Evolutionary conservation across 2,888 invertebrate genomes (phyloP), one percentile per base, ranked within the genome.

Genomic region (Serripes groenlandicus): DNA sequence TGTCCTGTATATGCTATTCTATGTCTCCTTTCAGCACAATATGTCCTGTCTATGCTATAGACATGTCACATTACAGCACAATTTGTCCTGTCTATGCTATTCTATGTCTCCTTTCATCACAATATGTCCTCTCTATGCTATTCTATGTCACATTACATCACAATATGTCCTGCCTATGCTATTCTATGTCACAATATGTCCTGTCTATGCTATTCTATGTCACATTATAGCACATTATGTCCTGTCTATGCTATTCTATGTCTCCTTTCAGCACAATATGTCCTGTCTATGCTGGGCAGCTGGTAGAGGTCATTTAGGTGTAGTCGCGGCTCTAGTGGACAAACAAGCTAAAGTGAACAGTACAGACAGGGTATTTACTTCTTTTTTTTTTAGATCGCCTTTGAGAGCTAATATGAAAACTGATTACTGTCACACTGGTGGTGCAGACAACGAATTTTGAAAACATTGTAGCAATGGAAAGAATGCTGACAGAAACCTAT

Each of bases 261-360:
- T 56, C 26, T 83, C 56, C 66, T 93, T 92, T 18, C 87, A 98
- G 96, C 98, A 98, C 95, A 98, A 98, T 71, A 99, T 99, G 73
- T 98, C 99, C 0, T 98, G 99, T 32, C 95, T 99, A 66, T 97
- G 99, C 56, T 99, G 99, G 98, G 99, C 99, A 4, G 97, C 98
- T 87, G 96, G 99, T 7, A 97, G 98, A 91, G 99, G 99, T 28
- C 97, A 97, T 94, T 96, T 96, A 7, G 97, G 97, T 83, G 97
- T 99, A 37, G 98, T 98, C 66, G 97, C 97, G 85, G 96, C 97
- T 76, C 95, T 99, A 73, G 95, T 99, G 66, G 96, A 97, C 88
- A 97, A 97, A 80, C 98, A 98, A 21, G 94, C 94, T 21, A 93
- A 93, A 79, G 92, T 93, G 69, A 94, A 94, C 88, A 90, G 92